Base-by-base conservation (phyloP, 2,797 vertebrate genomes). In the Tenualosa thibaudeaui region DNA sequence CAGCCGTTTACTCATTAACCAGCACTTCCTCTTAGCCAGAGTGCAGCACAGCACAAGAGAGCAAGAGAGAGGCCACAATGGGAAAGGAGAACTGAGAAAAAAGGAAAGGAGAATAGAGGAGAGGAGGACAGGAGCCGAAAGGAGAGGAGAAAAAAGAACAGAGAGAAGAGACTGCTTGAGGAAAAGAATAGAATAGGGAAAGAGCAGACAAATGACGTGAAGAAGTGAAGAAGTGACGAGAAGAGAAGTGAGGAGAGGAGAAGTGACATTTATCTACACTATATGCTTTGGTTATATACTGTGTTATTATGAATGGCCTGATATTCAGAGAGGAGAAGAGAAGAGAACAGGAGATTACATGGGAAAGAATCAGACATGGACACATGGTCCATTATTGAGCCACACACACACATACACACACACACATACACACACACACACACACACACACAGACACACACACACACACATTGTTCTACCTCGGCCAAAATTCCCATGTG, bases 21-120 rank as follows among this genome's bases (percentile, higher is more conserved):
- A 94, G 92, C 87, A 95, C 94, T 95, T 96, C 94, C 94, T 95
- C 95, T 94, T 92, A 94, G 94, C 93, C 93, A 88, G 88, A 40
- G 68, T 13, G 40, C 31, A 75, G 86, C 37, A 51, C 83, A 85
- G 40, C 26, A 50, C 84, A 81, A 26, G 5, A 56, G 5, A 56
- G 54, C 12, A 22, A 56, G 54, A 56, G 9, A 56, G 53, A 22
- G 49, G 81, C 40, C 24, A 68, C 3, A 0, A 22, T n/a, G 7
- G 43, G 43, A 81, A 10, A 31, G 17, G 24, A 56, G 15, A 22
- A 37, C 17, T 17, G 12, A n/a, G 56, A 8, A 58, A 5, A 58
- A 19, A 13, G 22, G 56, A 19, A 62, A 62, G 4, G n/a, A 24
- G 56, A 58, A 17, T 3, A 65, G 62, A 65, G 62, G 19, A 31